Evolutionary conservation across 1,140 invertebrate genomes (phyloP).

Genomic region (Nilaparvata lugens): DNA sequence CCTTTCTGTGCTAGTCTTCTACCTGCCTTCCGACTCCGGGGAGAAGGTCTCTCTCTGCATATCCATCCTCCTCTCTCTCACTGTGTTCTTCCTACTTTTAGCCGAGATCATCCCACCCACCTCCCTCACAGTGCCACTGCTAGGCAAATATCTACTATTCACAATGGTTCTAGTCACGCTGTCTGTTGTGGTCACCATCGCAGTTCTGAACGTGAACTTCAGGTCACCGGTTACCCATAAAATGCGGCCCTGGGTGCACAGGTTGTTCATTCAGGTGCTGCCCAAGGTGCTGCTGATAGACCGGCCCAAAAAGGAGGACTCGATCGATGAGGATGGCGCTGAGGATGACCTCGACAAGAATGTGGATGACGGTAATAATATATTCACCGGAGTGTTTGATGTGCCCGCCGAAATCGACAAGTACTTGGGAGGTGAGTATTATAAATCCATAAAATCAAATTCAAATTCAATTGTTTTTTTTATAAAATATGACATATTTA

Average conservation of each 20-base stretch:
- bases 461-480: too few species aligned
- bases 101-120: conserved; percentile 99
- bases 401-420: conserved; percentile 60
- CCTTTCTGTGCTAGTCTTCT: conserved; percentile 96
- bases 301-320: conserved; percentile 63
- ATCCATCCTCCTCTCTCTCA: conserved; percentile 95
- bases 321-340: conserved; percentile 48
- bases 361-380: conserved; percentile 42
- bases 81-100: conserved; percentile 96
- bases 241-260: conserved; percentile 82
- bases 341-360: conserved; percentile 37
- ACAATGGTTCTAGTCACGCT: conserved; percentile 98
- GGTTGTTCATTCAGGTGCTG: conserved; percentile 80
- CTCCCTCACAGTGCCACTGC: conserved; percentile 90
- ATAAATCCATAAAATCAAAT: not conserved
- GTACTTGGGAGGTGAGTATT: conserved; percentile 38
- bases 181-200: conserved; percentile 95
- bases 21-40: conserved; percentile 94
- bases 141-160: conserved; percentile 97
- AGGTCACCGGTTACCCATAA: conserved; percentile 94
- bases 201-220: conserved; percentile 97
- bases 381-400: conserved; percentile 57
- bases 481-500: too few species aligned
- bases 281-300: conserved; percentile 77
- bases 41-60: conserved; percentile 97